Conservation (phyloP, 2,797 vertebrate genomes). For the Dryobates pubescens region DNA sequence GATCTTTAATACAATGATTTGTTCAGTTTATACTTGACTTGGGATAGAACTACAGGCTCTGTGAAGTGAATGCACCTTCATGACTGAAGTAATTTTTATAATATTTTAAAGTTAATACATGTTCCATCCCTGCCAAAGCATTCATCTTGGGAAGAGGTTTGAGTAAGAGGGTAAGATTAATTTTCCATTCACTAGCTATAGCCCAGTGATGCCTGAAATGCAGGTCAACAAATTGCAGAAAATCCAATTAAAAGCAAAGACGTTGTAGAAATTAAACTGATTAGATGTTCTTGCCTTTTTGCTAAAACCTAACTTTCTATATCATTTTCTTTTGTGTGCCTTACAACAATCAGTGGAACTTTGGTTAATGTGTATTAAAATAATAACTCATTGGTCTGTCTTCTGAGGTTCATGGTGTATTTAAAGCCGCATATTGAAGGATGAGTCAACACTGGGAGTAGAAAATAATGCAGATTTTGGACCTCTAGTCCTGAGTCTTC, state of each 20-base stretch:
- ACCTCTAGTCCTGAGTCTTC: not conserved
- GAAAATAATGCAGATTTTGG: not conserved
- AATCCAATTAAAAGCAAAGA: not conserved
- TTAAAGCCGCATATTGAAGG: not conserved
- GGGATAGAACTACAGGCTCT: not conserved
- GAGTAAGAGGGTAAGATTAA: conserved; percentile 2
- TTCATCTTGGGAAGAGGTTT: not conserved
- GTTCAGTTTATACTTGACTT: not conserved
- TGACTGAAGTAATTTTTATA: not conserved
- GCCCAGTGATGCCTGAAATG: not conserved
- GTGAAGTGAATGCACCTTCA: not conserved
- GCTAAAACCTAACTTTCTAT: not conserved
- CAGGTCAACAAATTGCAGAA: not conserved
- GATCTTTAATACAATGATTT: not conserved
- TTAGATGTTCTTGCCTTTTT: not conserved
- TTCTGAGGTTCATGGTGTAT: not conserved
- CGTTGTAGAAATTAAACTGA: not conserved
- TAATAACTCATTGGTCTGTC: not conserved
- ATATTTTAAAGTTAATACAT: not conserved
- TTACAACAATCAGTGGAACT: not conserved
- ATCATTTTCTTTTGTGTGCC: not conserved
- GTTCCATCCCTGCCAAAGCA: not conserved
- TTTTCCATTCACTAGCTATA: conserved; percentile 22
- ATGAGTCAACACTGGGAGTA: not conserved
- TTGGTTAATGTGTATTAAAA: not conserved